Evolutionary conservation across 1,140 invertebrate genomes (phyloP), one percentile per base, ranked within the genome.

Genomic region (Drosophila hydei): DNA sequence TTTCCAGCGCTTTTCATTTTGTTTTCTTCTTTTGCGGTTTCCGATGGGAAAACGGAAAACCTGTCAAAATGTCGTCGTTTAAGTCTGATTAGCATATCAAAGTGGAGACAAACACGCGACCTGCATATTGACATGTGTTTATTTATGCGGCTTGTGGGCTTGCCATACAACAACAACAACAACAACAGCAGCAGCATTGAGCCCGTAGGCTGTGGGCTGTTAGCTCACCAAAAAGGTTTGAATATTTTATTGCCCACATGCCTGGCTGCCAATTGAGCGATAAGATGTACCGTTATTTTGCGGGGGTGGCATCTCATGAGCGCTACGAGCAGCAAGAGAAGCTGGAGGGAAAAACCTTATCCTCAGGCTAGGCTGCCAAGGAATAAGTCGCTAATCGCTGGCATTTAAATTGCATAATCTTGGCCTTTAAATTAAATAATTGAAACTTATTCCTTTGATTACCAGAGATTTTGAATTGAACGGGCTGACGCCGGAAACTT

Each of bases 71-170:
- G 77, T 67, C 81, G 63, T 77, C 81, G 81, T 87, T 87, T 85
- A 85, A 43, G 77, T 47, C 72, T 84, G 81, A 85, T 85, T 85
- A 87, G 81, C 81, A 85, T 85, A 85, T 87, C 81, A 85, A 85
- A 87, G 81, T 72, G 18, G 60, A 59, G 67, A 48, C 76, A 77
- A 51, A 59, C 74, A 80, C 77, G 77, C 77, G 74, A 67, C 77
- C 72, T 71, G 74, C 81, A 80, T 77, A 81, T 87, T 80, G 81
- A 87, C 81, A 85, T 75, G 74, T 75, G 81, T 69, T 85, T 87
- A 81, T 87, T 79, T 85, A 68, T 77, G 74, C 77, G 59, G 79
- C 54, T 61, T 69, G 36, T 48, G 27, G 30, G 45, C 18, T 23
- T 43, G 27, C 14, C 48, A 5, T n/a, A 48, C 38, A 12, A 38